Base-by-base conservation (phyloP, 2,113 vertebrate species). In the Calonectris borealis region DNA sequence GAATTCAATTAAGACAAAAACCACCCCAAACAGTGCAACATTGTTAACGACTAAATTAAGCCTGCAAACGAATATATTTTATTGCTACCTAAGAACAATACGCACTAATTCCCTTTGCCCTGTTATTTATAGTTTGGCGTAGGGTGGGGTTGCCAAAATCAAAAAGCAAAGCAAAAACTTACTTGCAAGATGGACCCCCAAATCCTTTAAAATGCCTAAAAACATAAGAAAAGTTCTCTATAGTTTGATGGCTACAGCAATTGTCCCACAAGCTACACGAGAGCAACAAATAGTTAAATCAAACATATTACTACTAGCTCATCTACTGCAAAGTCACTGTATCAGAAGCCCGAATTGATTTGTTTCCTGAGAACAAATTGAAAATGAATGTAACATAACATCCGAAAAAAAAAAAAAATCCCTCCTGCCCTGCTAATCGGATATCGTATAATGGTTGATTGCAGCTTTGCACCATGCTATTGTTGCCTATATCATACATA, bases 401-500 rank as follows among this genome's bases (percentile, higher is more conserved):
- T 98, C n/a, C 2, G 4, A 76, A 94, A 93, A 82, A 80, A 80
- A 95, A 27, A 34, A 60, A 87, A 95, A 93, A 94, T 91, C 94
- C 97, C 96, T 97, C 92, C 95, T 96, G 94, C 96, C 68, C 97
- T 96, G 93, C 96, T 98, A 96, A 98, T 97, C 96, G 40, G 95
- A 97, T 97, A 98, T 83, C 31, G 49, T 97, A 96, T 98, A 98
- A 98, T 85, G 98, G 97, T 97, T 98, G 98, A 98, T 97, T 98
- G 98, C 98, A 98, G 98, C 98, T 98, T 97, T 98, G 97, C 97
- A 96, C 96, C 29, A 69, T 96, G 88, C 97, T 94, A 93, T 95
- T 97, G 96, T 98, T 97, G 96, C 97, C 98, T 98, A 98, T 98
- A 98, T 98, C 98, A 97, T 98, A 98, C 97, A 97, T 99, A 99